phyloP scores from a whole-genome alignment of 2,888 invertebrate species.

The Sepioteuthis lessoniana region DNA sequence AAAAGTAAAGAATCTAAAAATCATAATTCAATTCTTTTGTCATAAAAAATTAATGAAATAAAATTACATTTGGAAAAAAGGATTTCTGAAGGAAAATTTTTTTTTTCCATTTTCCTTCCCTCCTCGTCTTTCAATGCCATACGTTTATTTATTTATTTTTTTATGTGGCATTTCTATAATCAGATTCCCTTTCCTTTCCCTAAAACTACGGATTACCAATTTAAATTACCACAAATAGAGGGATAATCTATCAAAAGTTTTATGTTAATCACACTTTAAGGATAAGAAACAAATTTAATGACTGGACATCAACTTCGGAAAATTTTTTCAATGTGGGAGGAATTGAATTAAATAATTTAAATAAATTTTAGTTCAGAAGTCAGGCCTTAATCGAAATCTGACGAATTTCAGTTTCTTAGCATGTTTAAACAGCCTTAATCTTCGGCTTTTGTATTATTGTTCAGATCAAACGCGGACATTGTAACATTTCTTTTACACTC shows the following conservation, averaged over 20 bases:
- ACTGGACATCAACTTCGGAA: background rate
- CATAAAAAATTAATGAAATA: background rate
- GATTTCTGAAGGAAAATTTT: background rate
- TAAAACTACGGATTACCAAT: too few species aligned
- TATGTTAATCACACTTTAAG: too few species aligned
- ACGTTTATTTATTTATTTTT: too few species aligned
- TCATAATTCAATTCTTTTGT: background rate
- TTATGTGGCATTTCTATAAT: too few species aligned
- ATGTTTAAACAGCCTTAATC: background rate
- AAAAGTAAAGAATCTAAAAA: background rate
- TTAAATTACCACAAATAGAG: too few species aligned
- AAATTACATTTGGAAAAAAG: background rate
- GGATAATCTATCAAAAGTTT: too few species aligned
- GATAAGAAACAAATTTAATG: too few species aligned
- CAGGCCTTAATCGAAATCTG: background rate
- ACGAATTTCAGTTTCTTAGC: fast-evolving
- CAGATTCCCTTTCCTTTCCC: too few species aligned
- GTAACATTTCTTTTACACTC: background rate
- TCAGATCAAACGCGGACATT: background rate
- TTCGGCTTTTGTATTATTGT: background rate
- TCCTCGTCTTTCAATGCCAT: background rate
- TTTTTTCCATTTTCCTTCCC: background rate
- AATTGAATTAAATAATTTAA: background rate
- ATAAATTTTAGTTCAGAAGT: background rate
- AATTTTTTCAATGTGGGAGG: too few species aligned